A percentile compares a stretch with the other conserved stretches of the same genome.
phyloP scores from a whole-genome alignment of 2,797 vertebrate species.

The Hydrophis major region DNA sequence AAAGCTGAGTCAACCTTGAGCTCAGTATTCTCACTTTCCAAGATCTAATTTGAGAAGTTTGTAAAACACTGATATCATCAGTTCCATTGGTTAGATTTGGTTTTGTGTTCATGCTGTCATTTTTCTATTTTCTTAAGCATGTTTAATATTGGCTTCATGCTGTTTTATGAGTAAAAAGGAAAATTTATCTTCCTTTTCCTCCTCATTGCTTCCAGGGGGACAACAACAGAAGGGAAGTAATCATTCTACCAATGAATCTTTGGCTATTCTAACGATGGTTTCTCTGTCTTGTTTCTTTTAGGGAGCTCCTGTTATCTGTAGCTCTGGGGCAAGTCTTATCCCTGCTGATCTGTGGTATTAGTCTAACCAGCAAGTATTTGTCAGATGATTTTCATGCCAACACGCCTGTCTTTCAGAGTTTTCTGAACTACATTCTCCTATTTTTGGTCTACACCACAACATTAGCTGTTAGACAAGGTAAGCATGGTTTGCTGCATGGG shows the following conservation, averaged over 20 bases:
- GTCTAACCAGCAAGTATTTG: constrained; percentile 92
- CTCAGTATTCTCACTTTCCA: background rate
- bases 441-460: constrained; percentile 97
- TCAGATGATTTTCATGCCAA: constrained; percentile 92
- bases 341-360: constrained; percentile 89
- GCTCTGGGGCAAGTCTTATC: constrained; percentile 91
- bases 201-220: background rate
- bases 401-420: constrained; percentile 95
- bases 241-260: background rate
- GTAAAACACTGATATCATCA: background rate
- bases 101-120: background rate
- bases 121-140: background rate
- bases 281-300: constrained; percentile 66
- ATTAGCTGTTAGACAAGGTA: constrained; percentile 93
- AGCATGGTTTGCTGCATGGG: constrained; percentile 44
- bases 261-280: constrained; percentile 12
- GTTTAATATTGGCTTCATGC: background rate
- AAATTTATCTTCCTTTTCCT: background rate
- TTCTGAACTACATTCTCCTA: constrained; percentile 94
- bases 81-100: background rate
- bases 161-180: constrained; percentile 5
- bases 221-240: too few relatives aligned
- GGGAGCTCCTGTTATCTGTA: constrained; percentile 90
- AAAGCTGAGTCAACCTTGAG: too few relatives aligned
- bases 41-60: background rate